phyloP scores from a whole-genome alignment of 1,140 invertebrate genomes.

The Drosophila paulistorum region DNA sequence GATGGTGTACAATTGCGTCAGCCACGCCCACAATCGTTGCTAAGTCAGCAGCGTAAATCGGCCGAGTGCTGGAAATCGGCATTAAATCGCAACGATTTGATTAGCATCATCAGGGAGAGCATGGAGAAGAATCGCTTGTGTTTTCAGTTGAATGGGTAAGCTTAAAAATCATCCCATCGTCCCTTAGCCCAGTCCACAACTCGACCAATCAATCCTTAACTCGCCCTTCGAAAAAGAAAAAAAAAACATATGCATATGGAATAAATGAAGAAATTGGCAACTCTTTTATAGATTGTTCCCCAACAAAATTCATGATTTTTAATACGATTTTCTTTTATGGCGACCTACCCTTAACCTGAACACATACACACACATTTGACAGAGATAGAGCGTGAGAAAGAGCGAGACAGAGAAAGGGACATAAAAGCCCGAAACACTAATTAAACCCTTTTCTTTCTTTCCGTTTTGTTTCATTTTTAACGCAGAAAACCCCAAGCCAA shows the following conservation, averaged over 20 bases:
- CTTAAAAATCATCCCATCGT: not conserved
- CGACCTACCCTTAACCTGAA: not conserved
- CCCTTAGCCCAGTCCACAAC: not conserved
- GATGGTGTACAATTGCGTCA: conserved; percentile 78
- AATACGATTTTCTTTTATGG: conserved; percentile 13
- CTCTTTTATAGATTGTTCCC: too few relatives aligned
- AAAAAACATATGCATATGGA: not conserved
- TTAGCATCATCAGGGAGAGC: conserved; percentile 94
- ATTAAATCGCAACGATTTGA: conserved; percentile 90
- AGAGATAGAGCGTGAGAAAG: too few relatives aligned
- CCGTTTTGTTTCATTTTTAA: conserved; percentile 12
- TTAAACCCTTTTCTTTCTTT: conserved; percentile 17
- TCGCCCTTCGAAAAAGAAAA: too few relatives aligned
- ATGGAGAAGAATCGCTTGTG: conserved; percentile 95
- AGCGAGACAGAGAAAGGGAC: not conserved
- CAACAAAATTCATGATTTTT: not conserved
- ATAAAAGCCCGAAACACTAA: conserved; percentile 13
- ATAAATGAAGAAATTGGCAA: too few relatives aligned
- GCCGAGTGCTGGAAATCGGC: conserved; percentile 84
- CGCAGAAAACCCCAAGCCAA: conserved; percentile 83
- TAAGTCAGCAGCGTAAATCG: conserved; percentile 69
- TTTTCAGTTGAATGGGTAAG: conserved; percentile 90
- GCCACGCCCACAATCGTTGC: conserved; percentile 63
- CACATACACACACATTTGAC: not conserved
- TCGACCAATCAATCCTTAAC: not conserved